phyloP scores from a whole-genome alignment of 2,113 vertebrate species.

The Oophaga pumilio region DNA sequence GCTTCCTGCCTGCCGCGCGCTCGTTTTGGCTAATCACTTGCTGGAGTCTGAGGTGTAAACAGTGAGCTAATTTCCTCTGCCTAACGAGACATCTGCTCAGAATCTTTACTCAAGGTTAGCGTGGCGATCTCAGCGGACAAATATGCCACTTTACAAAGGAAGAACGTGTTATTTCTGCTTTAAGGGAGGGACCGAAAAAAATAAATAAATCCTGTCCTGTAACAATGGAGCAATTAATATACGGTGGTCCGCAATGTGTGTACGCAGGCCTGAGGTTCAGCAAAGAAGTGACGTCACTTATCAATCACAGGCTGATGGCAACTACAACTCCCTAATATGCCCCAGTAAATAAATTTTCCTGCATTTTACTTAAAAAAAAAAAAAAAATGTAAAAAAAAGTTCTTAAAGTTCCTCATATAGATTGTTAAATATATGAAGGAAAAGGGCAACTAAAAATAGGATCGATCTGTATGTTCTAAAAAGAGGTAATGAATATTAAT shows the following conservation, averaged over 20 bases:
- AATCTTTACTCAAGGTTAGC: slow-evolving; percentile 28
- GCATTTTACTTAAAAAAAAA: background rate
- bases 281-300: background rate
- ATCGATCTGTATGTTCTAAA: background rate
- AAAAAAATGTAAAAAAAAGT: background rate
- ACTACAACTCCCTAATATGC: background rate
- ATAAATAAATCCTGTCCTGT: background rate
- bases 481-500: slow-evolving; percentile 32
- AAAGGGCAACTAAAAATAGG: slow-evolving; percentile 22
- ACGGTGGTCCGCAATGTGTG: background rate
- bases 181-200: too few relatives aligned
- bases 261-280: background rate
- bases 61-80: slow-evolving; percentile 48
- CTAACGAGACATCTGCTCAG: slow-evolving; percentile 43
- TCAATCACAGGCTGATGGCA: background rate
- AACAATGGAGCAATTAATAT: background rate
- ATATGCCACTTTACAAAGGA: background rate
- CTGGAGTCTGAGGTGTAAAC: slow-evolving; percentile 26
- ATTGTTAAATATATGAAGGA: slow-evolving; percentile 14
- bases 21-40: slow-evolving; percentile 23
- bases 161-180: background rate
- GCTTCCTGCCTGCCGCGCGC: background rate
- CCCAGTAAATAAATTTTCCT: background rate
- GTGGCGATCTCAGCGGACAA: slow-evolving; percentile 30
- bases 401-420: background rate